These are phyloP conservation scores for Acipenser oxyrinchus DNA, from an alignment of 2,797 vertebrate genomes.

Conservation along the genomic window DNA sequence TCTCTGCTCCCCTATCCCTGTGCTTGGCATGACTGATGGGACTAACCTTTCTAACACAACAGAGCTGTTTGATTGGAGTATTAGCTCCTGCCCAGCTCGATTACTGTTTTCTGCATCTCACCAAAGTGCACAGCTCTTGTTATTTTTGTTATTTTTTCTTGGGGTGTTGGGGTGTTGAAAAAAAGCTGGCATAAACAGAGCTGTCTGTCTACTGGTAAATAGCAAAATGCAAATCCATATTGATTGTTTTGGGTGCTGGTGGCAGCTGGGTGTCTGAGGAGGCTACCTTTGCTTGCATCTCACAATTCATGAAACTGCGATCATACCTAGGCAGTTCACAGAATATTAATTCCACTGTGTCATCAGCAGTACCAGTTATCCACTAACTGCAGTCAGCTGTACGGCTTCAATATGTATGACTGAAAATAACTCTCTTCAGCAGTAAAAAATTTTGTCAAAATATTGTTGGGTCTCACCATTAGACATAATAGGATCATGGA, in stretches of 20 bases:
- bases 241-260: slow-evolving; percentile 73
- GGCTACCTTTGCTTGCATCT: slow-evolving; percentile 67
- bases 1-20: no score
- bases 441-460: no score
- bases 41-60: no score
- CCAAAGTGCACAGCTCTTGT: no score
- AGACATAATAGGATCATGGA: no score
- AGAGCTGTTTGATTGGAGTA: no score
- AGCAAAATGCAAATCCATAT: slow-evolving; percentile 76
- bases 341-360: slow-evolving; percentile 4
- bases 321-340: slow-evolving; percentile 46
- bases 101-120: no score
- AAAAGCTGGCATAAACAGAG: slow-evolving; percentile 56
- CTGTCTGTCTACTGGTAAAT: slow-evolving; percentile 50
- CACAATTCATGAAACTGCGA: slow-evolving; percentile 70
- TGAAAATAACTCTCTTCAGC: slow-evolving; percentile 16
- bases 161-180: no score
- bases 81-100: no score
- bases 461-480: no score
- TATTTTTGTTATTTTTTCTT: no score
- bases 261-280: slow-evolving; percentile 58
- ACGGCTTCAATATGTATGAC: slow-evolving; percentile 8
- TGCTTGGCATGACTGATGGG: no score
- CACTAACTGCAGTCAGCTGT: neutral
- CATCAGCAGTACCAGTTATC: neutral